These are phyloP conservation scores for Orthosia cruda DNA, from an alignment of 2,888 invertebrate genomes.

Conservation along the genomic window DNA sequence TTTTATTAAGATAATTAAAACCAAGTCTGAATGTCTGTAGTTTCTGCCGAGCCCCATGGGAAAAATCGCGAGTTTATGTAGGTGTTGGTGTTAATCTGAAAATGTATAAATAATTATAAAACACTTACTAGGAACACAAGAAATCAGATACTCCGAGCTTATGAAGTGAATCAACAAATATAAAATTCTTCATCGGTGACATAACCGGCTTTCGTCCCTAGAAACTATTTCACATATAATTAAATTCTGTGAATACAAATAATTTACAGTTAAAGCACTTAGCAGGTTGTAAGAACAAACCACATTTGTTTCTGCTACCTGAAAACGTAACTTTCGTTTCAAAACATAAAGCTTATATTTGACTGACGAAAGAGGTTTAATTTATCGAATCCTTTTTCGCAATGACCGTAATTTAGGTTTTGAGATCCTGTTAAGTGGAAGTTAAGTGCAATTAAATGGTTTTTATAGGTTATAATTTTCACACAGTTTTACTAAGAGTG, in stretches of 20 bases:
- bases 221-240: slow-evolving; percentile 27
- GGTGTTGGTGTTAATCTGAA: no score
- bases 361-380: neutral
- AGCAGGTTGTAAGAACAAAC: slow-evolving; percentile 23
- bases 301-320: neutral
- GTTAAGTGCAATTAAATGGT: neutral
- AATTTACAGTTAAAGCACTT: slow-evolving; percentile 46
- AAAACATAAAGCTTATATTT: slow-evolving; percentile 15
- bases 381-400: neutral
- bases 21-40: no score
- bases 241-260: slow-evolving; percentile 48
- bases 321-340: neutral
- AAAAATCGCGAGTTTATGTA: no score
- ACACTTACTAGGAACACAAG: no score
- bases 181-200: no score
- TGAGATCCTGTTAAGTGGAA: slow-evolving; percentile 13
- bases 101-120: no score
- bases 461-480: neutral
- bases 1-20: no score
- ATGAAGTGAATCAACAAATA: no score
- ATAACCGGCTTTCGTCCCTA: neutral
- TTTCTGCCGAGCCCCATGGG: no score
- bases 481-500: neutral
- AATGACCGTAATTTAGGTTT: slow-evolving; percentile 20
- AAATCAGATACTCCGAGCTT: no score